Evolutionary conservation across 2,888 invertebrate genomes (phyloP).

Genomic region (Cistogaster globosa): DNA sequence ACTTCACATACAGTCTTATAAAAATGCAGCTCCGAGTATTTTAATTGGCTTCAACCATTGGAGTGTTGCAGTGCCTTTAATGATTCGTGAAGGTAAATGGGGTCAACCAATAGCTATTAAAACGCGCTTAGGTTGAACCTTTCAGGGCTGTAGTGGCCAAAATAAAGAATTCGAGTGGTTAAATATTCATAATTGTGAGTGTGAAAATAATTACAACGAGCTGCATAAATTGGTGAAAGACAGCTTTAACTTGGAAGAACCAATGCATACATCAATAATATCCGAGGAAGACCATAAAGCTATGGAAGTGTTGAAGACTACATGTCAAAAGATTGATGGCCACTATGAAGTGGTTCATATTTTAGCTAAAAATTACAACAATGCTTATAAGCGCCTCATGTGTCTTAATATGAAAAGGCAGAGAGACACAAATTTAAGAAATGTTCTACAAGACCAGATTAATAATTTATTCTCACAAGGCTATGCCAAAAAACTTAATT

Average conservation of each 20-base stretch:
- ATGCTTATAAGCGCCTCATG: slow-evolving; percentile 5
- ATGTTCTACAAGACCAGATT: not conserved
- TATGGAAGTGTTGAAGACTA: too few relatives aligned
- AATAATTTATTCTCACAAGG: too few relatives aligned
- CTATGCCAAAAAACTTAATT: too few relatives aligned
- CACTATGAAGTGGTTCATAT: not conserved
- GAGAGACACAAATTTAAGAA: not conserved
- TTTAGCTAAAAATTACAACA: slow-evolving; percentile 29
- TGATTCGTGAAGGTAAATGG: slow-evolving; percentile 52
- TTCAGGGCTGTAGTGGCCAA: slow-evolving; percentile 8
- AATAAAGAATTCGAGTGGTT: too few relatives aligned
- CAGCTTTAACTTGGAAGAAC: slow-evolving; percentile 43
- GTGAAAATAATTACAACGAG: slow-evolving; percentile 20
- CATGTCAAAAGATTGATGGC: too few relatives aligned
- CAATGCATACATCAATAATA: not conserved
- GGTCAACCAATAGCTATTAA: slow-evolving; percentile 50
- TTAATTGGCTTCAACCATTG: slow-evolving; percentile 48
- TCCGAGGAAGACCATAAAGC: too few relatives aligned
- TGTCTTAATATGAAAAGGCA: slow-evolving; percentile 8
- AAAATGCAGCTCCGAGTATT: slow-evolving; percentile 48
- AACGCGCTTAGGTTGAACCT: slow-evolving; percentile 38
- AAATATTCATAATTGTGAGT: slow-evolving; percentile 5
- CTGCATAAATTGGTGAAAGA: slow-evolving; percentile 42
- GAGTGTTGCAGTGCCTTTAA: slow-evolving; percentile 3
- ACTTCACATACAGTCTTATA: slow-evolving; percentile 43